These are phyloP conservation scores for Cyprinodon tularosa DNA, from an alignment of 2,113 vertebrate genomes.

Conservation along the genomic window DNA sequence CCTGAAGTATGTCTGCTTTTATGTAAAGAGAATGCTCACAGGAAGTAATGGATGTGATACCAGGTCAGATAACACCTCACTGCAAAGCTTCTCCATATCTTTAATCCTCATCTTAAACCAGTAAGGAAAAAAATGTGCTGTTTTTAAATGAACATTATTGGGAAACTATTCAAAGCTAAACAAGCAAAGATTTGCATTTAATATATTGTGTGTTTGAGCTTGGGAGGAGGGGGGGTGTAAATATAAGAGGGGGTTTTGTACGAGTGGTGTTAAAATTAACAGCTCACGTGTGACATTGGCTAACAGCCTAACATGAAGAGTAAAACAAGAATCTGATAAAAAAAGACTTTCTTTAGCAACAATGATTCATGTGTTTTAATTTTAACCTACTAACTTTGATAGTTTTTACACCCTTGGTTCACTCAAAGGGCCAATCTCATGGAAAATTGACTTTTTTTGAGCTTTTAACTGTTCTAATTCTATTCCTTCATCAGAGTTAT, in stretches of 20 bases:
- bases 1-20: background rate
- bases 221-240: background rate
- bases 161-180: constrained; percentile 3
- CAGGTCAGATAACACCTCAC: constrained; percentile 35
- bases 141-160: constrained; percentile 4
- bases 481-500: no score
- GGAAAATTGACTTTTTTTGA: no score
- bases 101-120: background rate
- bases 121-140: constrained; percentile 5
- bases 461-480: no score
- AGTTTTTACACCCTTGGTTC: no score
- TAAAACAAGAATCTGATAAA: background rate
- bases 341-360: background rate
- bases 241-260: constrained; percentile 16
- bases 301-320: background rate
- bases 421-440: no score
- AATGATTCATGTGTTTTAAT: background rate
- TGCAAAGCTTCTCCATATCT: background rate
- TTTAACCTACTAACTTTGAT: no score
- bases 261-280: constrained; percentile 38
- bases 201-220: constrained; percentile 1
- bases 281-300: constrained; percentile 36
- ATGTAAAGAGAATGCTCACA: background rate
- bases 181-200: constrained; percentile 21
- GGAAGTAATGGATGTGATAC: constrained; percentile 8